A percentile compares a stretch with the other conserved stretches of the same genome.
Evolutionary conservation across 92 coral and sea anemone genomes (phyloP).

Genomic region (Galaxea fascicularis): DNA sequence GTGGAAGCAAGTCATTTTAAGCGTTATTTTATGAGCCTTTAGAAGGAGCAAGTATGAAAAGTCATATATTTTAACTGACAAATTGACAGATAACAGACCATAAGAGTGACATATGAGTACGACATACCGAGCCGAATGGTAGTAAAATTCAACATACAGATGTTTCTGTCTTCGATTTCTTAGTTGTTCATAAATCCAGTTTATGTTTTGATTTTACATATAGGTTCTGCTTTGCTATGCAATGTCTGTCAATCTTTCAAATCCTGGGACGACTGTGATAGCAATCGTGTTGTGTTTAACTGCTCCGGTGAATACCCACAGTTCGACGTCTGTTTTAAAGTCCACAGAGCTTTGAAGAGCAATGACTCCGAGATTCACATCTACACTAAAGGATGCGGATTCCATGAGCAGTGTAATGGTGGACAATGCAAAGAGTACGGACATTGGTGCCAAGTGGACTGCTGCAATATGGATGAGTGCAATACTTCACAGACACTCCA

Average conservation of each 20-base stretch:
- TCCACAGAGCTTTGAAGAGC: neutral
- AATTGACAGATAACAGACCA: too few relatives aligned
- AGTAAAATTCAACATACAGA: too few relatives aligned
- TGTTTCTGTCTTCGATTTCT: too few relatives aligned
- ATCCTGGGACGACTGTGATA: conserved; percentile 5
- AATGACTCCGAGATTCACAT: neutral
- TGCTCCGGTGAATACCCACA: neutral
- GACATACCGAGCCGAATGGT: too few relatives aligned
- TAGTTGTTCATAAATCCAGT: too few relatives aligned
- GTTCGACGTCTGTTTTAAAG: conserved; percentile 8
- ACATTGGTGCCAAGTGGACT: conserved; percentile 19
- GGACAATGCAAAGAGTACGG: neutral
- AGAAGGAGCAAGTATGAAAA: too few relatives aligned
- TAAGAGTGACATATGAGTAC: too few relatives aligned
- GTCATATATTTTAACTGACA: too few relatives aligned
- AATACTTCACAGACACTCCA: neutral
- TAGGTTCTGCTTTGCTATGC: conserved; percentile 3
- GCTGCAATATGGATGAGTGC: conserved; percentile 8
- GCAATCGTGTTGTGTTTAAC: neutral
- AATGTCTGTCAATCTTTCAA: neutral
- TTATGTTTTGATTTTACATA: neutral
- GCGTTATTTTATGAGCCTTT: too few relatives aligned
- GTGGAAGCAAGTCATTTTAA: too few relatives aligned
- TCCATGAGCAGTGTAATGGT: neutral
- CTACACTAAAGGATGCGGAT: conserved; percentile 12